Base-by-base conservation (phyloP, 2,113 vertebrate species). In the Planiliza haematocheilus region DNA sequence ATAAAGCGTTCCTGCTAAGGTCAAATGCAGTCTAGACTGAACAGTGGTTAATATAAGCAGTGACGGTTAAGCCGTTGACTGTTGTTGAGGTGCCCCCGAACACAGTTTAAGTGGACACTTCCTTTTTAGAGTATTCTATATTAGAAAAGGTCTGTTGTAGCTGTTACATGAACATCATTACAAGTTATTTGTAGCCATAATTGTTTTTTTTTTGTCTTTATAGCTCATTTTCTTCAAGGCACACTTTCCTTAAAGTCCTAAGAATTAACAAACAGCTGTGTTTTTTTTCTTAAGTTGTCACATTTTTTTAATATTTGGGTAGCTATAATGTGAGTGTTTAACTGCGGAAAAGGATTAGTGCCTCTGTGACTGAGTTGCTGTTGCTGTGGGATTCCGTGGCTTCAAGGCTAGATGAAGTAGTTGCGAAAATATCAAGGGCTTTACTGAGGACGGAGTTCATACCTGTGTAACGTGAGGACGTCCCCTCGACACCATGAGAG, bases 381-480 rank as follows among this genome's bases (percentile, higher is more conserved):
- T 12, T 17, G 7, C 38, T 70, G 48, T 46, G 63, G 74, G 82
- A 50, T 74, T 68, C 75, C 66, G 16, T 46, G 7, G 36, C 70
- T 62, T 69, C 42, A 37, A 42, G 67, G 45, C 57, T 52, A 43
- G n/a, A 61, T 70, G 16, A 74, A 73, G 57, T 53, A 46, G 62
- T 75, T 70, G 36, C 52, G 75, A 70, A 83, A 86, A 84, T 76
- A 81, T 88, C 82, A 81, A 83, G 76, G 76, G 75, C 69, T 82
- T 67, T 37, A 21, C 52, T 7, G 52, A 64, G 77, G 50, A 62
- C 67, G 80, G 65, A 8, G 42, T 56, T 59, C 60, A 66, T 70
- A 9, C 57, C 72, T 20, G 82, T 8, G 73, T 77, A 78, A 86
- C 30, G 56, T 1, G 75, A 85, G 50, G 72, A 68, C 38, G 14